Evolutionary conservation across 1,140 invertebrate genomes (phyloP).

Genomic region (Augochlora pura): DNA sequence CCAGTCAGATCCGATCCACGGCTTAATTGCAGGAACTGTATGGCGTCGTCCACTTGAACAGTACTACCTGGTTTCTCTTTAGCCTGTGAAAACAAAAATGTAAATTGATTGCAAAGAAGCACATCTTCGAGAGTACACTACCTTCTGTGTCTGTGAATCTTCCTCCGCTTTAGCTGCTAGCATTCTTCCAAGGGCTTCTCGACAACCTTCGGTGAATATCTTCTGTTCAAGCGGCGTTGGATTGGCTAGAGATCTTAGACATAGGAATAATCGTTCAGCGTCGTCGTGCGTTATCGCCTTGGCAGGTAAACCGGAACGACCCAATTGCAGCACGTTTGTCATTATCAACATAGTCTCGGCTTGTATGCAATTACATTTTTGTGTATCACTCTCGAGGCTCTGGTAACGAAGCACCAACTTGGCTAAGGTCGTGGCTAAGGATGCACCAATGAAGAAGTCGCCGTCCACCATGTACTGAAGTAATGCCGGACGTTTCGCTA

Average conservation of each 20-base stretch:
- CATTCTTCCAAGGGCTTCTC: slow-evolving; percentile 92
- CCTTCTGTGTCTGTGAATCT: slow-evolving; percentile 82
- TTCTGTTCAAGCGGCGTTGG: slow-evolving; percentile 85
- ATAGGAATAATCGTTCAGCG: slow-evolving; percentile 93
- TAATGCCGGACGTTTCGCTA: slow-evolving; percentile 88
- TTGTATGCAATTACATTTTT: slow-evolving; percentile 85
- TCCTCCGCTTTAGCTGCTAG: slow-evolving; percentile 90
- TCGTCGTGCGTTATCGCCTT: slow-evolving; percentile 97
- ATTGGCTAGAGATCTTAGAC: slow-evolving; percentile 89
- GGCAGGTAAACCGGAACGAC: slow-evolving; percentile 83
- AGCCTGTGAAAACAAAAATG: slow-evolving; percentile 72
- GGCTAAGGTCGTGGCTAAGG: slow-evolving; percentile 93
- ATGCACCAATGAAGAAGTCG: slow-evolving; percentile 97
- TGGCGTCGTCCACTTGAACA: slow-evolving; percentile 93
- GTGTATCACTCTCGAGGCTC: slow-evolving; percentile 81
- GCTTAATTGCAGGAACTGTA: slow-evolving; percentile 91
- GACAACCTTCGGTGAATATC: slow-evolving; percentile 90
- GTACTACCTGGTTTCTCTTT: slow-evolving; percentile 87
- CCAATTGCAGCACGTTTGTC: slow-evolving; percentile 92
- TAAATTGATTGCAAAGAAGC: background rate
- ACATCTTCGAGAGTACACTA: slow-evolving; percentile 43
- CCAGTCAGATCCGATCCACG: slow-evolving; percentile 87
- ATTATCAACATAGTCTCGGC: slow-evolving; percentile 94
- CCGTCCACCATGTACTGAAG: slow-evolving; percentile 95
- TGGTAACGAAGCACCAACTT: slow-evolving; percentile 93